phyloP scores from a whole-genome alignment of 2,888 invertebrate genomes.

The Conops quadrifasciatus region DNA sequence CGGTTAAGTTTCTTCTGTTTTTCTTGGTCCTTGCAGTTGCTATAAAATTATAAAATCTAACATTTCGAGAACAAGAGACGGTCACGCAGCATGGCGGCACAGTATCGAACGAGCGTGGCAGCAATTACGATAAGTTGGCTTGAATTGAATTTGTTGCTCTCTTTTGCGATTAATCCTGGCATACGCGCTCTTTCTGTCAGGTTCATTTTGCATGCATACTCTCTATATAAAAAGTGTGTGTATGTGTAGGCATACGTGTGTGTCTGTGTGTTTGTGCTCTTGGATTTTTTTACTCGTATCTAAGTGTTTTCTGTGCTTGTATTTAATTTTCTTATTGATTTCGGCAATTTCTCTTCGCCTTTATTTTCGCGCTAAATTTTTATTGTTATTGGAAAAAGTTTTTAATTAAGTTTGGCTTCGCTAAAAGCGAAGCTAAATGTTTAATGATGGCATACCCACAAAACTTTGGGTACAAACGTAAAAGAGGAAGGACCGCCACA shows the following conservation, averaged over 20 bases:
- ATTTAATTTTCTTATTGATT: background rate
- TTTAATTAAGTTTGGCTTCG: constrained; percentile 19
- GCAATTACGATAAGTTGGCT: no score
- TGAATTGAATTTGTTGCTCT: no score
- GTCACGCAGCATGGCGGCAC: no score
- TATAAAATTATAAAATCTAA: background rate
- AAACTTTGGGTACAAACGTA: background rate
- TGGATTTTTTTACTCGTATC: background rate
- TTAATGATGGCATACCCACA: background rate
- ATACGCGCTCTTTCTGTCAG: no score
- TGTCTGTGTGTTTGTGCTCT: background rate
- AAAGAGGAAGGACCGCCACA: background rate
- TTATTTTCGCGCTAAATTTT: background rate
- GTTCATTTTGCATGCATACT: no score
- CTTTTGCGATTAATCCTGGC: no score
- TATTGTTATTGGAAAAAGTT: constrained; percentile 6
- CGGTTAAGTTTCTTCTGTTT: no score
- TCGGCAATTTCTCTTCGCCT: background rate
- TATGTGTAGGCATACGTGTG: no score
- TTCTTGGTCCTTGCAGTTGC: no score
- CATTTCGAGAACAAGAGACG: background rate
- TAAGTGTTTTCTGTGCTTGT: background rate
- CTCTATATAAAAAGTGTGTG: background rate
- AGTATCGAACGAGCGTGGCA: no score
- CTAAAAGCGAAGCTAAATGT: constrained; percentile 9